phyloP scores from a whole-genome alignment of 1,140 invertebrate genomes.

The Diuraphis noxia region DNA sequence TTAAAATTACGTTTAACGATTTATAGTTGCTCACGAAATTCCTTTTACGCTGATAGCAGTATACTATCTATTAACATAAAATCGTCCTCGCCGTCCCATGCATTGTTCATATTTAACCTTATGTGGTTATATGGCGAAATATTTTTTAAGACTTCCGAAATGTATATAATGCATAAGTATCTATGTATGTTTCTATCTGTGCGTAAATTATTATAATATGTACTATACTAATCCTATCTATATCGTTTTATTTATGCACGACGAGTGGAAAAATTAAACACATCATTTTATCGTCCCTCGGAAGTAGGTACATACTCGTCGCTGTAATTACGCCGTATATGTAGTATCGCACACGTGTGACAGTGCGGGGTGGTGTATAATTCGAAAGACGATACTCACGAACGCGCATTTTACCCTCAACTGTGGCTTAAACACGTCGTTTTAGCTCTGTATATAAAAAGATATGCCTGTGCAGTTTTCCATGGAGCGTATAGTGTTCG shows the following conservation, averaged over 20 bases:
- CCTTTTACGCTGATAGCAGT: background rate
- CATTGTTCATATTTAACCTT: conserved; percentile 5
- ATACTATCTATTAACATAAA: background rate
- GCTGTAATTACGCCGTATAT: background rate
- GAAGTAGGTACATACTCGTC: background rate
- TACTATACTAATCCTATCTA: background rate
- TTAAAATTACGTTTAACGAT: background rate
- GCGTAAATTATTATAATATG: background rate
- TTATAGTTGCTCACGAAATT: background rate
- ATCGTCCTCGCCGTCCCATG: background rate
- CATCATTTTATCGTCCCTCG: background rate
- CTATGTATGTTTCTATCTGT: background rate
- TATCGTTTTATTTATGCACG: background rate
- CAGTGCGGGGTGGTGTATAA: background rate
- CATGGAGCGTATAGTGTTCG: background rate
- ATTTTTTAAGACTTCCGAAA: background rate
- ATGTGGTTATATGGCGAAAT: background rate
- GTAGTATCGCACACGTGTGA: background rate
- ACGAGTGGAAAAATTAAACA: background rate
- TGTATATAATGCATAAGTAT: background rate
- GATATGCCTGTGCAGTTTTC: background rate
- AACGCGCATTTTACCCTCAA: background rate
- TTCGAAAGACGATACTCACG: background rate
- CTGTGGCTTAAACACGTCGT: background rate
- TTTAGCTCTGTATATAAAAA: background rate